phyloP scores from a whole-genome alignment of 2,888 invertebrate genomes.

The Clostera curtula region DNA sequence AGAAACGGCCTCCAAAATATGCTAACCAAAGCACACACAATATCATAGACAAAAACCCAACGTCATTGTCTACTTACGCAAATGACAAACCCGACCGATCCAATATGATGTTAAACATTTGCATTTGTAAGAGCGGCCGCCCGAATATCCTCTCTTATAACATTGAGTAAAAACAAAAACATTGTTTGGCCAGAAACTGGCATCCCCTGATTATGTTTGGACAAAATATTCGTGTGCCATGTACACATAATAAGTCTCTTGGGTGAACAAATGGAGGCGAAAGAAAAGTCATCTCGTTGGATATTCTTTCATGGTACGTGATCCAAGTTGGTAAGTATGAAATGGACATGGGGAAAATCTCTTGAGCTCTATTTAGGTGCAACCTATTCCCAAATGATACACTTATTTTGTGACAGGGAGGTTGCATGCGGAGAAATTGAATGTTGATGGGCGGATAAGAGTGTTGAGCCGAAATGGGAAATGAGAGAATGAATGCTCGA shows the following conservation, averaged over 20 bases:
- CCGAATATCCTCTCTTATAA: conserved; percentile 47
- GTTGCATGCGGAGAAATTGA: conserved; percentile 49
- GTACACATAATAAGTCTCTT: conserved; percentile 72
- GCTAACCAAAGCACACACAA: conserved; percentile 5
- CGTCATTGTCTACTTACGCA: conserved; percentile 27
- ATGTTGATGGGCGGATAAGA: conserved; percentile 41
- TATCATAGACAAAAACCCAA: conserved; percentile 21
- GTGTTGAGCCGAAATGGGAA: conserved; percentile 39
- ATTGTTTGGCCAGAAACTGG: conserved; percentile 54
- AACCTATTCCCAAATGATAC: conserved; percentile 54
- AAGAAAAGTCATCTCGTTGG: conserved; percentile 59
- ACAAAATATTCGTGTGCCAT: conserved; percentile 64
- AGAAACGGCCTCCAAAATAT: too few relatives aligned
- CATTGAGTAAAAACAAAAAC: conserved; percentile 60
- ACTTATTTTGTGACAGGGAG: conserved; percentile 48
- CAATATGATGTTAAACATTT: conserved; percentile 64
- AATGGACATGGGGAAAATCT: conserved; percentile 64
- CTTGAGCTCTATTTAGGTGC: conserved; percentile 63
- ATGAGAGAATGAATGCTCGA: conserved; percentile 21
- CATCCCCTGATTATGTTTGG: conserved; percentile 71
- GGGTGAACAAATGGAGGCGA: conserved; percentile 65
- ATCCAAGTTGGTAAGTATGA: conserved; percentile 48
- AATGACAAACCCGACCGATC: conserved; percentile 40
- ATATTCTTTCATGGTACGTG: conserved; percentile 56
- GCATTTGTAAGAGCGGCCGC: conserved; percentile 40